A percentile compares a stretch with the other conserved stretches of the same genome.
Conservation (phyloP, 2,797 vertebrate species). For the Esox masquinongy region DNA sequence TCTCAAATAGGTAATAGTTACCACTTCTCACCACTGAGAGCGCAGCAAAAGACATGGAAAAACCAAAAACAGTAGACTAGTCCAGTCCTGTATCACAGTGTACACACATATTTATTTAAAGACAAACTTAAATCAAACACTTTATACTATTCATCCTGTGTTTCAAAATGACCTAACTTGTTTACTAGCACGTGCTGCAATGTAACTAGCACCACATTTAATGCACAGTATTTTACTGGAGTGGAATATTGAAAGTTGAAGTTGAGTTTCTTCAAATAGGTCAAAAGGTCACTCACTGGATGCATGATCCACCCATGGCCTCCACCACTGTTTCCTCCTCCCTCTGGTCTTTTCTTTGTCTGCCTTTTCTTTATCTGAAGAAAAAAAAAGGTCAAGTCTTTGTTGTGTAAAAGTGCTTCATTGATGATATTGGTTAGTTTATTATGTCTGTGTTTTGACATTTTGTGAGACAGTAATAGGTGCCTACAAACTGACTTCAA, state of each 20-base stretch:
- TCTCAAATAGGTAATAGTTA: constrained; percentile 98
- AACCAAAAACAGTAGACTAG: neutral
- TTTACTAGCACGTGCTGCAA: neutral
- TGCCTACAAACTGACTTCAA: neutral
- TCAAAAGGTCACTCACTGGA: constrained; percentile 87
- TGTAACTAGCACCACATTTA: neutral
- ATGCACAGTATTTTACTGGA: neutral
- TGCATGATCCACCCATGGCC: constrained; percentile 96
- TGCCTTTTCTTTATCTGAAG: constrained; percentile 76
- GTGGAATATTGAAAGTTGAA: neutral
- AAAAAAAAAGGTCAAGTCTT: neutral
- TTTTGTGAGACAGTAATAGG: neutral
- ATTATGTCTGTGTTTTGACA: neutral
- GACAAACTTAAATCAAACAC: neutral
- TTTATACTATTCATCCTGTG: neutral
- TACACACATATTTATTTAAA: neutral
- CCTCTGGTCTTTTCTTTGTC: constrained; percentile 84
- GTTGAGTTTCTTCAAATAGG: neutral
- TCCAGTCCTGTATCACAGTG: neutral
- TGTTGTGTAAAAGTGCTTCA: neutral
- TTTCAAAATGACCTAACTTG: neutral
- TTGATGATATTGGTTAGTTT: no score
- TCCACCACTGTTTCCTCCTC: constrained; percentile 94
- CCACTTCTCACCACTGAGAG: constrained; percentile 93
- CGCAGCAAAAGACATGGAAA: constrained; percentile 2